Evolutionary conservation across 2,797 vertebrate species (phyloP), one percentile per base, ranked within the genome.

Genomic region (Sciurus vulgaris): DNA sequence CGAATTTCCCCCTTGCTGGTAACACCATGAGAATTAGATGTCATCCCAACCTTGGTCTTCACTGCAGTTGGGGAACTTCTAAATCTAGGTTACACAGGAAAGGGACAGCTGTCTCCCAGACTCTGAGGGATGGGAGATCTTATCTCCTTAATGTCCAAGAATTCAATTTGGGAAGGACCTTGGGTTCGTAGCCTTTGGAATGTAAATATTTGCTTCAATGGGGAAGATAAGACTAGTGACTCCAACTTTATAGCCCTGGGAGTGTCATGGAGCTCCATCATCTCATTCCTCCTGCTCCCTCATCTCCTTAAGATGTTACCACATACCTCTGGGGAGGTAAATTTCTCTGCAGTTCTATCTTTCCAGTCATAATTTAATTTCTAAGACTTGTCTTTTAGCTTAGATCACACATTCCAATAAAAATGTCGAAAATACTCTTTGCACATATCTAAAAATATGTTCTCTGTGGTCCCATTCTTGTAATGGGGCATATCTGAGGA

Each of bases 111-210:
- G 51, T 70, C 59, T 22, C 65, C 17, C 10, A 22, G 33, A 17
- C 18, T 69, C 73, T 88, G 67, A 81, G 65, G 74, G 11, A 38
- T 6, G 8, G 24, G 38, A 69, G 49, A 73, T 86, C 63, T 69
- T 70, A 92, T 38, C 35, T 70, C 56, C 13, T 95, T 41, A 73
- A 77, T 33, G 84, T 83, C 84, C 47, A 86, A 35, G 88, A 56
- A 81, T 77, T 54, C 24, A 33, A 22, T 65, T 54, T 41, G 41
- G 22, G 74, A 86, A 91, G 84, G 87, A 86, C 56, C 74, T 70
- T 79, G 28, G 76, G 33, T 82, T 70, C 56, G 89, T 24, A 38
- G 14, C 20, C 18, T 65, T 76, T 65, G 74, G 63, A 91, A 89
- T 77, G 67, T 59, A 82, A 89, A 87, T 4, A 28, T 22, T 51